Percentiles rank a stretch among this genome's conserved stretches.
These are phyloP conservation scores for Pelvicachromis taeniatus DNA, from an alignment of 2,113 vertebrate genomes.

Conservation along the genomic window DNA sequence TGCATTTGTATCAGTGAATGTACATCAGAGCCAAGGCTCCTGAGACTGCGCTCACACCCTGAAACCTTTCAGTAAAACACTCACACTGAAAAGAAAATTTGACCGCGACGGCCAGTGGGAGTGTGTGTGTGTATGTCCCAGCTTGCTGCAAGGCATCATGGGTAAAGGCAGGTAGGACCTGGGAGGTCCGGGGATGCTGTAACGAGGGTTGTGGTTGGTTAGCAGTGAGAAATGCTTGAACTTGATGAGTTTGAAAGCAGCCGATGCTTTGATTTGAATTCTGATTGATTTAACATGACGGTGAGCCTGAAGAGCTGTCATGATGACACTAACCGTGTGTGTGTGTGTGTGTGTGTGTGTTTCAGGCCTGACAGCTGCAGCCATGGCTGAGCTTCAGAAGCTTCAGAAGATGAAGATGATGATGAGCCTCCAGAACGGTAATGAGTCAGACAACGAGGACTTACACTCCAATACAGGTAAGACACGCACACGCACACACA, in stretches of 20 bases:
- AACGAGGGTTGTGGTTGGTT: not conserved
- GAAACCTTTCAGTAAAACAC: slow-evolving; percentile 35
- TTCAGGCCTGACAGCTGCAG: slow-evolving; percentile 61
- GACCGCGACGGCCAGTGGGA: not conserved
- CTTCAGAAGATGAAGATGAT: slow-evolving; percentile 74
- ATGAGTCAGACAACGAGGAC: slow-evolving; percentile 69
- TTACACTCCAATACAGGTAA: slow-evolving; percentile 66
- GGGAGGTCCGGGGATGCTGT: not conserved
- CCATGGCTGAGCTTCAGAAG: slow-evolving; percentile 69
- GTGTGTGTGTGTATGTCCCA: not conserved
- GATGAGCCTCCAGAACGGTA: slow-evolving; percentile 71
- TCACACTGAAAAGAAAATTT: not conserved
- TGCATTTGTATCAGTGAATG: slow-evolving; percentile 16
- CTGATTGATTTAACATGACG: not conserved
- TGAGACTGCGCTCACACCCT: slow-evolving; percentile 19
- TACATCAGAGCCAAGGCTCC: slow-evolving; percentile 24
- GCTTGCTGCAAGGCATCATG: slow-evolving; percentile 38
- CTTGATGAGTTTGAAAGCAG: not conserved
- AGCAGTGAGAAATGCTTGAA: not conserved
- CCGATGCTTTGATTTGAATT: not conserved
- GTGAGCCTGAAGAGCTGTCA: not conserved
- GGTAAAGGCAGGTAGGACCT: slow-evolving; percentile 10
- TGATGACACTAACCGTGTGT: not conserved
- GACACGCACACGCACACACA: not conserved
- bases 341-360: slow-evolving; percentile 32